These are phyloP conservation scores for Halisarca cf. caerulea DNA, from an alignment of 37 sponge, comb jelly and placozoan genomes.

Conservation along the genomic window DNA sequence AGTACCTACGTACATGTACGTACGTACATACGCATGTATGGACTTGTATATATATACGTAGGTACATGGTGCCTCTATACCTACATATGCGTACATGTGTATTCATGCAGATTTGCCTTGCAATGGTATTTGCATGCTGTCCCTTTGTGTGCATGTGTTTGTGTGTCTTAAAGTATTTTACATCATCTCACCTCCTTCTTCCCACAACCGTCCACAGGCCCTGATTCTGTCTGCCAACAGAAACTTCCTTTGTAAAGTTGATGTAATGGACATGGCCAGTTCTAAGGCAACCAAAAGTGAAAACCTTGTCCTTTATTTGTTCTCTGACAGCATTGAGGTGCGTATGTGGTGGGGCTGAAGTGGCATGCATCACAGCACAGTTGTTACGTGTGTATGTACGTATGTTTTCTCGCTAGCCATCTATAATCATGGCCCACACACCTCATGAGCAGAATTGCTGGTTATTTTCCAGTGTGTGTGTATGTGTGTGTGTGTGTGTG, in stretches of 20 bases:
- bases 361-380: no score
- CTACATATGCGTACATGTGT: neutral
- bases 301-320: conserved; percentile 61
- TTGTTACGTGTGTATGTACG: no score
- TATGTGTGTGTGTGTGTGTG: no score
- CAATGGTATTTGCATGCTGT: no score
- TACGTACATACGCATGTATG: neutral
- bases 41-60: neutral
- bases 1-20: no score
- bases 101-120: neutral
- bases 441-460: no score
- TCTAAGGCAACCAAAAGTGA: conserved; percentile 25
- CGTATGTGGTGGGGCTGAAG: no score
- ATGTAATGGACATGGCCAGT: conserved; percentile 64
- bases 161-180: neutral
- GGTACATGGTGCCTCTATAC: neutral
- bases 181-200: neutral
- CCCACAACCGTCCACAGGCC: no score
- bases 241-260: conserved; percentile 57
- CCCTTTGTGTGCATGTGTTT: neutral
- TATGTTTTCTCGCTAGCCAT: no score
- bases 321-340: conserved; percentile 90
- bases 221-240: conserved; percentile 69
- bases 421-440: no score
- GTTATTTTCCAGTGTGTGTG: no score